Evolutionary conservation across 2,888 invertebrate genomes (phyloP).

Genomic region (Lasioglossum pauxillum): DNA sequence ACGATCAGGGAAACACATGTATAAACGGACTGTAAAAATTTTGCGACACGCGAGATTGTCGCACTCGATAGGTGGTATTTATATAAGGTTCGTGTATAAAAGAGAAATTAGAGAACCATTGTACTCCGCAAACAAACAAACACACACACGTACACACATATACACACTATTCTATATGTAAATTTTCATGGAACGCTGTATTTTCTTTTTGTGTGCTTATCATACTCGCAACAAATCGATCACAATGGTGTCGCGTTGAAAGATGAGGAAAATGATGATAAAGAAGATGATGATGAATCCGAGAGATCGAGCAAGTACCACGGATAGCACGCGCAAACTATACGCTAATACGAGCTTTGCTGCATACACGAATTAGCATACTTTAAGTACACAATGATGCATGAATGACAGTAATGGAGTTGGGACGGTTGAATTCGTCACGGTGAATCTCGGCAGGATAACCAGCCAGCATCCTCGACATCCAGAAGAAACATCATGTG

Average conservation of each 20-base stretch:
- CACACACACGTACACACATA: not conserved
- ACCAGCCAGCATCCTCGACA: conserved; percentile 70
- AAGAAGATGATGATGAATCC: conserved; percentile 20
- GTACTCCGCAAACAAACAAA: conserved; percentile 37
- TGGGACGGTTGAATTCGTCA: conserved; percentile 5
- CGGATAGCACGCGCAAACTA: conserved; percentile 75
- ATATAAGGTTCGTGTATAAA: conserved; percentile 54
- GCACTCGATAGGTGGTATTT: conserved; percentile 38
- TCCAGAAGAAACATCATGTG: conserved; percentile 28
- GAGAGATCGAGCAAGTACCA: conserved; percentile 58
- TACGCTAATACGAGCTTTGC: conserved; percentile 78
- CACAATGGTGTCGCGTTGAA: conserved; percentile 49
- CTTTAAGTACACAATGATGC: conserved; percentile 63
- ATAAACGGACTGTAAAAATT: conserved; percentile 61
- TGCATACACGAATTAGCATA: conserved; percentile 70
- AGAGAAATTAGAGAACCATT: conserved; percentile 48
- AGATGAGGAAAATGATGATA: conserved; percentile 29
- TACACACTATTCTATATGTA: conserved; percentile 62
- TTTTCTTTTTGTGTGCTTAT: conserved; percentile 76
- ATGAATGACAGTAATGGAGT: conserved; percentile 46
- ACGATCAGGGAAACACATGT: conserved; percentile 26
- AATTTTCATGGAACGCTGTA: conserved; percentile 75
- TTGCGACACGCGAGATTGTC: conserved; percentile 31
- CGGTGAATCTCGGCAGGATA: conserved; percentile 35
- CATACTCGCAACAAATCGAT: conserved; percentile 68